Evolutionary conservation across 2,797 vertebrate species (phyloP).

Genomic region (Chaetophractus vellerosus): DNA sequence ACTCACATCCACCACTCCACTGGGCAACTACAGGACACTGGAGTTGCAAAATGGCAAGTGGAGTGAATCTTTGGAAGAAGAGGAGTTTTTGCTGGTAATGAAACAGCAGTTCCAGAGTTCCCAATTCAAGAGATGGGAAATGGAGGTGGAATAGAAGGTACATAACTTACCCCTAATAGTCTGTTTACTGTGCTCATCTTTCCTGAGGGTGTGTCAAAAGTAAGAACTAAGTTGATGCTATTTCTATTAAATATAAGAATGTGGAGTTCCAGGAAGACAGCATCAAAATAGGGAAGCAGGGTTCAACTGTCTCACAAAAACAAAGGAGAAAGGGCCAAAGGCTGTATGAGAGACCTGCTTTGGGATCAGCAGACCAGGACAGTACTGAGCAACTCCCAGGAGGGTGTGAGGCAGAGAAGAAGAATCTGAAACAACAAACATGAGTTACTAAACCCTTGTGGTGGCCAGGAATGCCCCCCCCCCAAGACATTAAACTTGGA

Average conservation of each 20-base stretch:
- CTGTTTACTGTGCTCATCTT: background rate
- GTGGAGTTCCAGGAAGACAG: too few relatives aligned
- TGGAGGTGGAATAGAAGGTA: background rate
- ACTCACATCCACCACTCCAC: background rate
- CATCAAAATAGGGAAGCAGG: too few relatives aligned
- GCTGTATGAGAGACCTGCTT: too few relatives aligned
- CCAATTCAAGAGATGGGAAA: background rate
- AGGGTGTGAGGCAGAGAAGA: too few relatives aligned
- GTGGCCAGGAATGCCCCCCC: too few relatives aligned
- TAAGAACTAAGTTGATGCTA: background rate
- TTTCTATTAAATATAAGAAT: constrained; percentile 23
- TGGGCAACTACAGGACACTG: background rate
- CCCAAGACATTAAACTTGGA: too few relatives aligned
- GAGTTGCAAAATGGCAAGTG: background rate
- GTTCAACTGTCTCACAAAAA: too few relatives aligned
- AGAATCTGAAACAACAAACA: too few relatives aligned
- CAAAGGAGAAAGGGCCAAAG: too few relatives aligned
- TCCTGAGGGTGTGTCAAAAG: background rate
- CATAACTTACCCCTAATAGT: background rate
- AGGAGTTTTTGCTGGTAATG: background rate
- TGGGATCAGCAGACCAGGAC: too few relatives aligned
- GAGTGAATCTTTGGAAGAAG: background rate
- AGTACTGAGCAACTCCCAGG: too few relatives aligned
- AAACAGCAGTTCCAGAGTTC: background rate
- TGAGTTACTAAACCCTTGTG: too few relatives aligned